Conservation (phyloP, 2,113 vertebrate species). For the Aphelocoma coerulescens region DNA sequence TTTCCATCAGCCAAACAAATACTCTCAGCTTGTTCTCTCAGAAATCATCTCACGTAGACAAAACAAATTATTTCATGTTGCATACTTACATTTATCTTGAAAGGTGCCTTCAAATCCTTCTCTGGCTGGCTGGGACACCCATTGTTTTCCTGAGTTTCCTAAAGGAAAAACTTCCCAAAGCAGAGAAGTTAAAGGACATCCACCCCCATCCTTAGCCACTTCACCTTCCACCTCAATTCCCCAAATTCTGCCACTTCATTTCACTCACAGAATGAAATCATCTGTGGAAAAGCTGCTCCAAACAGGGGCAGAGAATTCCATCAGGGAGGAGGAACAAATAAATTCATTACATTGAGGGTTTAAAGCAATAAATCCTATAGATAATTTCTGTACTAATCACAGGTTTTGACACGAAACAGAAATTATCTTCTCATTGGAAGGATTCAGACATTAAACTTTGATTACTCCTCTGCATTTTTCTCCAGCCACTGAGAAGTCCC, state of each 20-base stretch:
- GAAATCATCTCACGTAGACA: background rate
- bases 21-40: background rate
- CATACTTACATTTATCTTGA: background rate
- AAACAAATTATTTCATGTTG: background rate
- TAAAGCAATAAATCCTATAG: background rate
- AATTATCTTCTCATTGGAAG: background rate
- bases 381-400: background rate
- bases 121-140: background rate
- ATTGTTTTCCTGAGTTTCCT: background rate
- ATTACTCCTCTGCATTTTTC: background rate
- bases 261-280: background rate
- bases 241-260: background rate
- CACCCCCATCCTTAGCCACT: background rate
- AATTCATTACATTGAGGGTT: fast-evolving
- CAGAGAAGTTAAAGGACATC: background rate
- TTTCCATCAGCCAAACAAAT: background rate
- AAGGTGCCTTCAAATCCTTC: background rate
- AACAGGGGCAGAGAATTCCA: background rate
- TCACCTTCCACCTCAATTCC: background rate
- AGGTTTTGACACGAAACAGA: background rate
- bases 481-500: background rate
- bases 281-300: background rate
- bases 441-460: background rate
- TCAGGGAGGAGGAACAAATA: background rate
- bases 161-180: background rate